Conservation (phyloP, 2,113 vertebrate genomes). For the Phylloscopus whistleri region DNA sequence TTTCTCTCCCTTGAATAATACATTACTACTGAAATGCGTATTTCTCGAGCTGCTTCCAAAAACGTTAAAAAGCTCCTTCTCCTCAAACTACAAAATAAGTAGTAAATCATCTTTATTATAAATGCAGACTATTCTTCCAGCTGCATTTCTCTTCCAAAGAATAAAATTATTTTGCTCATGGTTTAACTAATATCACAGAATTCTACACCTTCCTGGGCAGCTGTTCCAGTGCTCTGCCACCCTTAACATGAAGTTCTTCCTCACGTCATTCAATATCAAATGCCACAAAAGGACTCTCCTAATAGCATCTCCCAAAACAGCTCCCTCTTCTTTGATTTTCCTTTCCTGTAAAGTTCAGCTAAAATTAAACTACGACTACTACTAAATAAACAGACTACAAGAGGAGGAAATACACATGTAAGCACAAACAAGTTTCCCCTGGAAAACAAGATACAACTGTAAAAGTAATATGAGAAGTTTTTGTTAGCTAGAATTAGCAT, state of each 20-base stretch:
- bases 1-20: background rate
- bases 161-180: background rate
- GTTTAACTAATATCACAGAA: background rate
- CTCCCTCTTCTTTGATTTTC: background rate
- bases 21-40: background rate
- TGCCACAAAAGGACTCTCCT: background rate
- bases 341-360: background rate
- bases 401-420: background rate
- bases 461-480: background rate
- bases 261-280: background rate
- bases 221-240: background rate
- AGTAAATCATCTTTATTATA: background rate
- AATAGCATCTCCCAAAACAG: background rate
- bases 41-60: background rate
- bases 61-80: background rate
- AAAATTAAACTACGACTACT: background rate
- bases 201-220: background rate
- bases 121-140: background rate
- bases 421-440: background rate
- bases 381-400: background rate
- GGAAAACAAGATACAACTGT: background rate
- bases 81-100: background rate
- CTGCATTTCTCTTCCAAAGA: background rate
- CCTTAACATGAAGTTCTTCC: background rate
- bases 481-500: background rate